Evolutionary conservation across 2,797 vertebrate genomes (phyloP), one percentile per base, ranked within the genome.

Genomic region (Cossypha polioptera): DNA sequence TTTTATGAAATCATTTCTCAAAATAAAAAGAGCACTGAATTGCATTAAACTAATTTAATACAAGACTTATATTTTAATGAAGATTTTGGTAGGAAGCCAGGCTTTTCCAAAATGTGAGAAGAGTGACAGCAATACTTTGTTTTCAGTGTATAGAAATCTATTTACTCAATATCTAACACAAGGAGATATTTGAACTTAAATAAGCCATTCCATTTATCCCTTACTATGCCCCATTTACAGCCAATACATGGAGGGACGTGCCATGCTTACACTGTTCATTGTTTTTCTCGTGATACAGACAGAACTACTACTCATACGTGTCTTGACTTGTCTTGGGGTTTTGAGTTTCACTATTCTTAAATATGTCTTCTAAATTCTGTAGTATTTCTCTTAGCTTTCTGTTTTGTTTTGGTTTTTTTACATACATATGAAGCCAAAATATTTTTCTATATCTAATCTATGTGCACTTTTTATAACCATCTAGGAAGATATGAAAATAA

Each of bases 241-340:
- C 9, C 43, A 4, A 1, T 43, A 22, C 2, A 6, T 29, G 19
- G 17, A 88, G 47, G 38, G 73, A 43, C 0, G 1, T 13, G 40
- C 5, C 14, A 29, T 7, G 1, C 17, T 29, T 24, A 2, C 12
- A 21, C 22, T 50, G 33, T 42, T 72, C 3, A 8, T 11, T 26
- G 29, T 61, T 84, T 62, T 61, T 43, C 33, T 88, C 0, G 0
- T 66, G 8, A n/a, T 53, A 21, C 0, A 3, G 2, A 17, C 12
- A 25, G 8, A 86, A 67, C 17, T 71, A 10, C 38, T 75, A 4
- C 20, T 66, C 58, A 28, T 9, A 3, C n/a, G 54, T 15, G 62
- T 21, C 8, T 47, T 78, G n/a, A 62, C 13, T 63, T 51, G 20
- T 55, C 54, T 36, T 47, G 25, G 53, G 47, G 16, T 7, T 5